Evolutionary conservation across 2,113 vertebrate species (phyloP), one percentile per base, ranked within the genome.

Genomic region (Rhea pennata): DNA sequence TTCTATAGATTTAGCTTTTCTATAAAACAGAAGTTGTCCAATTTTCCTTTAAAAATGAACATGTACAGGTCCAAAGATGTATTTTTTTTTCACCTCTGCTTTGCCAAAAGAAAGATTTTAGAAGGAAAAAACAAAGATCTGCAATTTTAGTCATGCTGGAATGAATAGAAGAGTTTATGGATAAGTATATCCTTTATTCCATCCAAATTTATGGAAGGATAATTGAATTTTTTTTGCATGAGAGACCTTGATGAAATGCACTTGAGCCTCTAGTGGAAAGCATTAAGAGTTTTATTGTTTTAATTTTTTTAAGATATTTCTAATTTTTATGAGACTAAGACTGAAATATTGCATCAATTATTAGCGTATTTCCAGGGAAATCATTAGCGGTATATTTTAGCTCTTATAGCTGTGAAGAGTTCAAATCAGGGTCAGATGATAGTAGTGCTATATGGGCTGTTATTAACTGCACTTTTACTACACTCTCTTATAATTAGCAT

Each of bases 271-370:
- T 92, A 81, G 69, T 9, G 15, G 76, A 67, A 97, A 92, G 50
- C 81, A 72, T 39, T 62, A 82, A 42, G 46, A 93, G 26, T 15
- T 91, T 94, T 81, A 92, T 17, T 77, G 50, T 27, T 93, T 94
- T 89, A 80, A 91, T 94, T 95, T 33, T 90, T 87, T 95, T 65
- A 86, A 94, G 81, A 76, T 44, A 90, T 62, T 82, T 96, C 84
- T 82, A 92, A 91, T 87, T 96, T 96, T 94, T 71, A 81, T 69
- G 73, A 90, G 81, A 54, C 77, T 65, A 76, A 76, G 92, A 87
- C 86, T 91, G 67, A 97, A 96, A 94, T 84, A 97, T 50, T 46
- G 36, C 78, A 54, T 71, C 76, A 94, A 87, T 96, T 97, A 96
- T 88, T 90, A 91, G 72, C 2, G 2, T 67, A 76, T 81, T 88